Base-by-base conservation (phyloP, 2,888 invertebrate genomes). In the Nymphalis urticae region DNA sequence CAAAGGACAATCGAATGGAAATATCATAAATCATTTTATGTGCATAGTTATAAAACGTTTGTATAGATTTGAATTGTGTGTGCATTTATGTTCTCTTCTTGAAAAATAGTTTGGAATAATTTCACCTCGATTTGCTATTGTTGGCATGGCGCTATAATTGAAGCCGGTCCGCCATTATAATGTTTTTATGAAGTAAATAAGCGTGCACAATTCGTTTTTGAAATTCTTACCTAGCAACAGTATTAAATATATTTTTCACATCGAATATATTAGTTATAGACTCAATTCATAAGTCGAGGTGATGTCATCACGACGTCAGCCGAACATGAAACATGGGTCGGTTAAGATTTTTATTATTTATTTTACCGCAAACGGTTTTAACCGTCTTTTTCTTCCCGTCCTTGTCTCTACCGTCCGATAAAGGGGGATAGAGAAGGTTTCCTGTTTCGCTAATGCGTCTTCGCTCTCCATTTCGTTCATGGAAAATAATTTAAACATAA, bases 271-370 rank as follows among this genome's bases (percentile, higher is more conserved):
- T 68, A 69, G 72, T 77, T 89, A 82, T 90, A 89, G 83, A 86
- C 86, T 86, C 83, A 85, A 89, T 86, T 87, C 87, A 89, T 89
- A 90, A 90, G 85, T 83, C 80, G 82, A 82, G 88, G 81, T 92
- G 92, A 92, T 90, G 90, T 92, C 92, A 92, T 88, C 86, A 62
- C 73, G 64, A 73, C 80, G 79, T 79, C 83, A 85, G 82, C 80
- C 81, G 69, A 80, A 79, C 77, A 80, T 80, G 78, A 86, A 84
- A 86, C 84, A 85, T 84, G 85, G 85, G 84, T 85, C 85, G 82
- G 76, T 80, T 82, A 77, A 80, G 80, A 80, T 82, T 85, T 32
- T 86, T 89, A 85, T 87, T 90, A 87, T 90, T 88, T 89, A 86
- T 89, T 90, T 89, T 88, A 84, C 80, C 80, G 83, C 86, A 83